Evolutionary conservation across 2,888 invertebrate genomes (phyloP).

Genomic region (Chymomyza caudatula): DNA sequence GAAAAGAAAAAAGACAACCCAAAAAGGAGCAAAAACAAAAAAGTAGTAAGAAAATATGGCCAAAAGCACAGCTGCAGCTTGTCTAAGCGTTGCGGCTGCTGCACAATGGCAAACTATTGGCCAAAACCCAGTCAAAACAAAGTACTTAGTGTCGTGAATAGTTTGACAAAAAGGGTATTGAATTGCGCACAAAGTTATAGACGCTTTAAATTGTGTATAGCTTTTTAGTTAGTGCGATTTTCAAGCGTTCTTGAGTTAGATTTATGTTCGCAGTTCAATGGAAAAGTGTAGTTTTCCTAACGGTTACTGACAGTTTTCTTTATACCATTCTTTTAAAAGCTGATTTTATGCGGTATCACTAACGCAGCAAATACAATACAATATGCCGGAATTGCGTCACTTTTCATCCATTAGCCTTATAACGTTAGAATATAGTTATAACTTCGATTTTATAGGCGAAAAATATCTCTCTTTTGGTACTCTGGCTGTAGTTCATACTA

Average conservation of each 20-base stretch:
- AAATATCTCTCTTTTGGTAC: no score
- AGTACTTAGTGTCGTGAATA: background rate
- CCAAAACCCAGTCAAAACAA: background rate
- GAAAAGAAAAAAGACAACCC: conserved; percentile 13
- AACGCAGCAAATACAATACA: no score
- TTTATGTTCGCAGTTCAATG: background rate
- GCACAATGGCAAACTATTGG: background rate
- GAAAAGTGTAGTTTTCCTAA: no score
- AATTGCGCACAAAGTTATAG: background rate
- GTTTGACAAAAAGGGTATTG: background rate
- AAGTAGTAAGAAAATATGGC: conserved; percentile 12
- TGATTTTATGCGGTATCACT: no score
- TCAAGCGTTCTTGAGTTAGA: background rate
- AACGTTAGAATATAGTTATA: no score
- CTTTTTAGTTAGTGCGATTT: background rate
- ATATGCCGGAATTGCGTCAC: no score
- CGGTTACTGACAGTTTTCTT: no score
- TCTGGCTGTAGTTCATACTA: no score
- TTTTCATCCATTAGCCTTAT: no score
- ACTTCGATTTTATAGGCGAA: no score
- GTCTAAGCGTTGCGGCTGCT: background rate
- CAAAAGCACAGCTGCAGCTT: conserved; percentile 19
- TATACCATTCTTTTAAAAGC: no score
- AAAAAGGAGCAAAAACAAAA: conserved; percentile 9
- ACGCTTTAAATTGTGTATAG: background rate